phyloP scores from a whole-genome alignment of 2,113 vertebrate genomes.

The Paraplagusia blochii region DNA sequence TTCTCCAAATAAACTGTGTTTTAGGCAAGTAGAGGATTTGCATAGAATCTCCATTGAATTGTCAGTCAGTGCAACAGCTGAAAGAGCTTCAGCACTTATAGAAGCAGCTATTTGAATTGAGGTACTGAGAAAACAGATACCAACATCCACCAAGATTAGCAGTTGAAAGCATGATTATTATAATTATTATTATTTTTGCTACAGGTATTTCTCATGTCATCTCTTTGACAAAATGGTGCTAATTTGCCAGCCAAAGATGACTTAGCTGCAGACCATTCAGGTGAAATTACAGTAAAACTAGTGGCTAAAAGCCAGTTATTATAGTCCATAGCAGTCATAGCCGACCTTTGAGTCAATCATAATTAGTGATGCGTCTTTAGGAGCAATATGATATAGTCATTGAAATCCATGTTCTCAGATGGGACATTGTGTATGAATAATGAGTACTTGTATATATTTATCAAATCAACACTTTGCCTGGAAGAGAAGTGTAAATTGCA shows the following conservation, averaged over 20 bases:
- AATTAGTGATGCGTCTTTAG: too few species aligned
- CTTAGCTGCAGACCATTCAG: constrained; percentile 47
- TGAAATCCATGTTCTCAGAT: too few species aligned
- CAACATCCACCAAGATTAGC: constrained; percentile 2
- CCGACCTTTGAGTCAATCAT: constrained; percentile 51
- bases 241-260: constrained; percentile 51
- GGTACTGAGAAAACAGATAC: constrained; percentile 1
- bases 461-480: too few species aligned
- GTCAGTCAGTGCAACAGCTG: constrained; percentile 21
- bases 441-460: too few species aligned
- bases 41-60: constrained; percentile 38
- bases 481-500: too few species aligned
- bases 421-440: too few species aligned
- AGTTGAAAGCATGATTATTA: constrained; percentile 27
- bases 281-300: constrained; percentile 29
- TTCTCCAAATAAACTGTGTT: constrained; percentile 30
- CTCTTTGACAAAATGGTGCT: constrained; percentile 15
- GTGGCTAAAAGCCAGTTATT: constrained; percentile 49
- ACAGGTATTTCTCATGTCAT: constrained; percentile 25
- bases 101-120: constrained; percentile 5
- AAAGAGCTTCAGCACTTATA: constrained; percentile 28
- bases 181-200: constrained; percentile 29
- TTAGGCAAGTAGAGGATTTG: constrained; percentile 33
- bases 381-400: too few species aligned
- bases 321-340: constrained; percentile 14